A percentile compares a stretch with the other conserved stretches of the same genome.
These are phyloP conservation scores for Polylopha cassiicola DNA, from an alignment of 2,888 invertebrate genomes.

Conservation along the genomic window DNA sequence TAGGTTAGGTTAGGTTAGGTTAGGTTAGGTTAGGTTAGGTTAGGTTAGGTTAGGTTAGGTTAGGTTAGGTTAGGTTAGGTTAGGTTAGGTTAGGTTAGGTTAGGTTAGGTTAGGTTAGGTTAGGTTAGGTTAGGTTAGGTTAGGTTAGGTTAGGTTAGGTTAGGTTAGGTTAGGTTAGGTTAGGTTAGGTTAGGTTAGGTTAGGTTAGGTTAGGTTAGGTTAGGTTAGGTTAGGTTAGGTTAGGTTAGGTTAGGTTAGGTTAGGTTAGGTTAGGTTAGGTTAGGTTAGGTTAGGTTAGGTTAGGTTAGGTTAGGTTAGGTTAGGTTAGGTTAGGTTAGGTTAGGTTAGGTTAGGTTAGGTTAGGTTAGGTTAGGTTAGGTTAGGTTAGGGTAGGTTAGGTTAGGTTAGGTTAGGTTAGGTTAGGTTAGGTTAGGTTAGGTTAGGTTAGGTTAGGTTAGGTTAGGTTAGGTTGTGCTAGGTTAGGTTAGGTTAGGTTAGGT, in stretches of 20 bases:
- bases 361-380: conserved; percentile 25
- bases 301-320: conserved; percentile 25
- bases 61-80: conserved; percentile 22
- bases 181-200: conserved; percentile 18
- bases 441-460: conserved; percentile 23
- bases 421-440: conserved; percentile 23
- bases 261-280: conserved; percentile 7
- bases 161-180: conserved; percentile 20
- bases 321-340: conserved; percentile 25
- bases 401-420: conserved; percentile 23
- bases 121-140: conserved; percentile 15
- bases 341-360: conserved; percentile 24
- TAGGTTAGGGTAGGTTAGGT: conserved; percentile 23
- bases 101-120: conserved; percentile 17
- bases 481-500: conserved; percentile 25
- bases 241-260: conserved; percentile 18
- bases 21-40: conserved; percentile 20
- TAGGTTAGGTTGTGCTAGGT: conserved; percentile 23
- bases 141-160: conserved; percentile 23
- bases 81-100: conserved; percentile 23
- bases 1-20: conserved; percentile 24
- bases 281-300: conserved; percentile 25
- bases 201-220: conserved; percentile 11
- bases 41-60: conserved; percentile 21
- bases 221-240: conserved; percentile 13